Percentiles rank a stretch among this genome's conserved stretches.
These are phyloP conservation scores for Drosophila saltans DNA, from an alignment of 1,140 invertebrate species.

Conservation along the genomic window DNA sequence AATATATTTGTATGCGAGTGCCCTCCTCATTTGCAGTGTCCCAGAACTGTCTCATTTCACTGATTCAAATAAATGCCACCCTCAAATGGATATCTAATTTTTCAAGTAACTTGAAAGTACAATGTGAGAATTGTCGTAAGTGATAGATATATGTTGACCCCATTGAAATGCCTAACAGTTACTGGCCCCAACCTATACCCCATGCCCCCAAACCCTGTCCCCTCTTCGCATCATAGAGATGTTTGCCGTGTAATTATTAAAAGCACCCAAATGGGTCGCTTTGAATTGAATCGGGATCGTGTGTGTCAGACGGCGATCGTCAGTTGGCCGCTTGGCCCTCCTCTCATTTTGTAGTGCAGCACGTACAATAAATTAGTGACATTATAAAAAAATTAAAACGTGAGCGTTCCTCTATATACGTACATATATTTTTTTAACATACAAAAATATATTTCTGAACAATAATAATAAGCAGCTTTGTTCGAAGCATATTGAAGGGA, in stretches of 20 bases:
- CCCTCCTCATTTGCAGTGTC: slow-evolving; percentile 24
- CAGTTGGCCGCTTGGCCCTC: slow-evolving; percentile 42
- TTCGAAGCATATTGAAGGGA: slow-evolving; percentile 14
- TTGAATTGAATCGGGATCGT: slow-evolving; percentile 25
- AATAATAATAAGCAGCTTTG: slow-evolving; percentile 74
- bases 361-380: slow-evolving; percentile 81
- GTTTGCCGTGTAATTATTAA: slow-evolving; percentile 70
- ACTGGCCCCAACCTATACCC: slow-evolving; percentile 8
- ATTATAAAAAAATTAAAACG: slow-evolving; percentile 81
- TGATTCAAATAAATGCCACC: slow-evolving; percentile 57
- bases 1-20: neutral
- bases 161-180: slow-evolving; percentile 65
- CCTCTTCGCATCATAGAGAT: slow-evolving; percentile 20
- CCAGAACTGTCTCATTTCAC: slow-evolving; percentile 45
- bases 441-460: slow-evolving; percentile 63
- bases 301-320: slow-evolving; percentile 23
- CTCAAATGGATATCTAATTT: slow-evolving; percentile 44
- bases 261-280: slow-evolving; percentile 75
- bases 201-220: neutral
- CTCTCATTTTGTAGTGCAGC: slow-evolving; percentile 66
- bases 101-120: neutral
- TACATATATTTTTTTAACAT: slow-evolving; percentile 2
- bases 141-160: slow-evolving; percentile 35
- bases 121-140: slow-evolving; percentile 12
- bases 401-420: slow-evolving; percentile 48